Conservation (phyloP, 2,113 vertebrate species). For the Elachura formosa region DNA sequence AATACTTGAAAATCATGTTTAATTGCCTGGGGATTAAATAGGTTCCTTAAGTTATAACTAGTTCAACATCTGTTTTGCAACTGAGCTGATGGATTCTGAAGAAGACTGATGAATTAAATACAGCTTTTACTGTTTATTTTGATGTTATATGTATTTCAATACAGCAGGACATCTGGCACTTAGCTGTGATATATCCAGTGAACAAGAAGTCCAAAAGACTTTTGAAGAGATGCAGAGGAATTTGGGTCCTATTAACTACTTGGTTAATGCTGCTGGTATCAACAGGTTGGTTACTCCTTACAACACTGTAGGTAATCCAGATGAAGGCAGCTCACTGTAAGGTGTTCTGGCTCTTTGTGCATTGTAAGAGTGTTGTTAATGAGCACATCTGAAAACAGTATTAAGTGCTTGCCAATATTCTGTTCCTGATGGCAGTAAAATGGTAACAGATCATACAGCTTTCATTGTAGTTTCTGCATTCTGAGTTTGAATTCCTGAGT, state of each 20-base stretch:
- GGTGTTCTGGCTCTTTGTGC: not conserved
- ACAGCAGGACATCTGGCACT: slow-evolving; percentile 80
- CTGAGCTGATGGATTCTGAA: not conserved
- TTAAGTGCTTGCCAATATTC: not conserved
- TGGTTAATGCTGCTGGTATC: slow-evolving; percentile 91
- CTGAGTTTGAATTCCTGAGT: not conserved
- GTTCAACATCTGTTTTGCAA: not conserved
- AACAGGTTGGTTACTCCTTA: slow-evolving; percentile 79
- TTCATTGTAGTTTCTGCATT: not conserved
- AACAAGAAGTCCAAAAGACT: slow-evolving; percentile 78
- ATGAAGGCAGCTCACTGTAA: not conserved
- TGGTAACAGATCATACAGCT: not conserved
- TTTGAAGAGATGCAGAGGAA: slow-evolving; percentile 81
- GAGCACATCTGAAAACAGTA: not conserved
- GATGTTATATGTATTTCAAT: not conserved
- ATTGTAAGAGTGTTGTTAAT: not conserved
- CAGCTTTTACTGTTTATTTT: not conserved
- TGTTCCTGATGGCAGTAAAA: not conserved
- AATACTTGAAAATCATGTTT: not conserved
- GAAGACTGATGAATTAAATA: not conserved
- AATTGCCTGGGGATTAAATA: not conserved
- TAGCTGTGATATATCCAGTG: slow-evolving; percentile 84
- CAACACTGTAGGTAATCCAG: not conserved
- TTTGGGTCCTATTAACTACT: slow-evolving; percentile 80
- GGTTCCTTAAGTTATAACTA: not conserved